Evolutionary conservation across 2,797 vertebrate genomes (phyloP).

Genomic region (Linurgus olivaceus): DNA sequence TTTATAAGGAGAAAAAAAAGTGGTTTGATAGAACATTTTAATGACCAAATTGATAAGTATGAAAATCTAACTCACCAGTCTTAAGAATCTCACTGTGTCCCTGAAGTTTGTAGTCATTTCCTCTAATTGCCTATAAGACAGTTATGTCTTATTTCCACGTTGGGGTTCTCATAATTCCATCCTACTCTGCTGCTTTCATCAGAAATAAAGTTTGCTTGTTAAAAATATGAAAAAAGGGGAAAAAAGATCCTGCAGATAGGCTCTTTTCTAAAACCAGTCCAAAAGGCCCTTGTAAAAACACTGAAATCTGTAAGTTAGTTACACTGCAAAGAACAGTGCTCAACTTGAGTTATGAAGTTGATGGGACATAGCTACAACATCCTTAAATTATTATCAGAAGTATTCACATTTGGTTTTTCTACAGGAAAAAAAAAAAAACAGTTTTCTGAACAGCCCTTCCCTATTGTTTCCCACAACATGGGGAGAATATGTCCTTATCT

Average conservation of each 20-base stretch:
- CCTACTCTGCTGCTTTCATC: not conserved
- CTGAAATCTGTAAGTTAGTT: not conserved
- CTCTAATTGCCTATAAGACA: not conserved
- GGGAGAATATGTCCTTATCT: not conserved
- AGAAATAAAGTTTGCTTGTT: not conserved
- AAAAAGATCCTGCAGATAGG: not conserved
- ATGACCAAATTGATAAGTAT: not conserved
- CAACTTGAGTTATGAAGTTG: not conserved
- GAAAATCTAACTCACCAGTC: not conserved
- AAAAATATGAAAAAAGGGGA: fast-evolving
- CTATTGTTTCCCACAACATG: not conserved
- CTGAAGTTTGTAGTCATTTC: not conserved
- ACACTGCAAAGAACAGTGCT: not conserved
- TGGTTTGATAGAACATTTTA: not conserved
- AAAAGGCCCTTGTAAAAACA: not conserved
- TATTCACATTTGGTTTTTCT: not conserved
- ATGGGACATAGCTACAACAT: not conserved
- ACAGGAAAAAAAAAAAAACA: not conserved
- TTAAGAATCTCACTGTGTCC: not conserved
- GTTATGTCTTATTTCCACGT: not conserved
- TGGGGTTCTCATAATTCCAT: not conserved
- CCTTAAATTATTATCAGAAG: not conserved
- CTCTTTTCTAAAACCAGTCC: not conserved
- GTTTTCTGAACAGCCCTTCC: not conserved
- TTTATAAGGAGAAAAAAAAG: not conserved